Conservation (phyloP, 2,888 invertebrate species). For the Acleris literana region DNA sequence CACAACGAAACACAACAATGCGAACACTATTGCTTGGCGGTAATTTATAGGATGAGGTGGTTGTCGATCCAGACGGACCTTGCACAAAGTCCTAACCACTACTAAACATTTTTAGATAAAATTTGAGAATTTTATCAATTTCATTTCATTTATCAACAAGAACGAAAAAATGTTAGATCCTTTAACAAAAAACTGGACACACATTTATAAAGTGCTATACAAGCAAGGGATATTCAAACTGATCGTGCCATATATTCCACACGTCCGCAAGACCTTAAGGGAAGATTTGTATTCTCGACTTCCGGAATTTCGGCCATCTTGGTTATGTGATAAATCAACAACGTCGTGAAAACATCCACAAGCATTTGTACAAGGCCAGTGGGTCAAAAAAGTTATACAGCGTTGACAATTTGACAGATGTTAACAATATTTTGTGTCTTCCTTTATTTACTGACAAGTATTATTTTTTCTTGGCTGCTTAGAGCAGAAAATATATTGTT, state of each 20-base stretch:
- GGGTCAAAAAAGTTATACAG: constrained; percentile 5
- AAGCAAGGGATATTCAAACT: constrained; percentile 18
- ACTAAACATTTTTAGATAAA: too few relatives aligned
- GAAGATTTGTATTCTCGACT: constrained; percentile 34
- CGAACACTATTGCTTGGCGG: too few relatives aligned
- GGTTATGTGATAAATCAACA: constrained; percentile 29
- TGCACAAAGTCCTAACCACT: too few relatives aligned
- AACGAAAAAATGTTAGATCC: neutral
- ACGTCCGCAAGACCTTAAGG: constrained; percentile 19
- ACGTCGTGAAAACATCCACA: constrained; percentile 21
- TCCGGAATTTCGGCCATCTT: constrained; percentile 31
- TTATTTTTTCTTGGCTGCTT: too few relatives aligned
- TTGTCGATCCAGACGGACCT: too few relatives aligned
- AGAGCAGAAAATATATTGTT: too few relatives aligned
- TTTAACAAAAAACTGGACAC: neutral
- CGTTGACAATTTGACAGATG: constrained; percentile 37
- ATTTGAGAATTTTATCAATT: too few relatives aligned
- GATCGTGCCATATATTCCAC: constrained; percentile 21
- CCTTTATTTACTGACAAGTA: neutral
- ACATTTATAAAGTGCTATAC: neutral
- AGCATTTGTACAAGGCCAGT: constrained; percentile 24
- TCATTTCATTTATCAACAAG: neutral
- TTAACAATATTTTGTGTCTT: constrained; percentile 7
- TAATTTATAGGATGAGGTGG: too few relatives aligned
- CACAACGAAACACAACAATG: too few relatives aligned